Evolutionary conservation across 2,113 vertebrate genomes (phyloP).

Genomic region (Propithecus coquereli): DNA sequence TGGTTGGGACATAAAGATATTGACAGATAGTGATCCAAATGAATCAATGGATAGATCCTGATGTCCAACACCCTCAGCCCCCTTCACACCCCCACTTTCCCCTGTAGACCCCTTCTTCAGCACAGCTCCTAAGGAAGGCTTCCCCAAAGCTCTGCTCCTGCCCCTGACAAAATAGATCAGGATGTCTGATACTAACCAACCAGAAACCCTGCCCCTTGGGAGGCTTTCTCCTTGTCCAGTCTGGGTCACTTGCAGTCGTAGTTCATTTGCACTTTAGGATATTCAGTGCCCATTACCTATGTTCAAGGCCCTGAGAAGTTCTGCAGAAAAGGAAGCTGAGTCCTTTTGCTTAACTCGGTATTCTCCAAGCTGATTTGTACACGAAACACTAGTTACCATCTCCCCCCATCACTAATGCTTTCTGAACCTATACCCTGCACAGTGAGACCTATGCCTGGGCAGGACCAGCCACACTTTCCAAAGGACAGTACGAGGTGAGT

Average conservation of each 20-base stretch:
- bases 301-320: background rate
- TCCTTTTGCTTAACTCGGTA: background rate
- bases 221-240: background rate
- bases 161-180: background rate
- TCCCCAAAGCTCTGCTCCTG: background rate
- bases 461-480: background rate
- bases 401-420: background rate
- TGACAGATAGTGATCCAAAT: background rate
- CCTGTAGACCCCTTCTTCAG: background rate
- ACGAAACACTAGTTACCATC: background rate
- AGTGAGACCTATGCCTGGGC: background rate
- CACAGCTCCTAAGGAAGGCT: background rate
- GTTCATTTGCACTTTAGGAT: background rate
- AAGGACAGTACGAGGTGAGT: rapidly evolving
- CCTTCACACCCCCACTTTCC: background rate
- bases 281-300: too few relatives aligned
- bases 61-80: background rate
- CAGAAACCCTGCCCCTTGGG: background rate
- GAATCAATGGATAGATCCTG: background rate
- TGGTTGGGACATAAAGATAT: background rate
- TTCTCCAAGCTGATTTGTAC: background rate
- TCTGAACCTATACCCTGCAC: background rate
- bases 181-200: background rate
- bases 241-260: background rate
- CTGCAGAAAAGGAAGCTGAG: background rate